Base-by-base conservation (phyloP, 2,797 vertebrate species). In the Anabacerthia variegaticeps region DNA sequence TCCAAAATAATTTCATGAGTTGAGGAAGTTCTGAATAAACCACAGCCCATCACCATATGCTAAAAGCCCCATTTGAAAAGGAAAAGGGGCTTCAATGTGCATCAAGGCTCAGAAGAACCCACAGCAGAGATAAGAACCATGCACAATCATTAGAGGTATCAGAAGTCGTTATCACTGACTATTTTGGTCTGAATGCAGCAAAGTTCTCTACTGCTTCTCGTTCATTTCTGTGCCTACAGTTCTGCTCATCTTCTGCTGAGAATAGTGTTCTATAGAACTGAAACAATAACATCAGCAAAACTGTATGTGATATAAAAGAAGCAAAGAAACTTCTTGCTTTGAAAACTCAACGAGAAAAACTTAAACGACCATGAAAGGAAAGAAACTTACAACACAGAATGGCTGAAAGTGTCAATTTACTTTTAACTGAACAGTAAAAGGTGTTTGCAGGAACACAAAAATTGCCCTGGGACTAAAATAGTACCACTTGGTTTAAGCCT, bases 371-470 rank as follows among this genome's bases (percentile, higher is more conserved):
- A 34, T 43, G 66, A 77, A 86, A 95, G 83, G 55, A 69, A 93
- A 87, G 12, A 83, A 85, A 80, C 46, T 79, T 92, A 74, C 37
- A 88, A 58, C 41, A 83, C 43, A 92, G 41, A 89, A 81, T 41
- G 48, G 16, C 69, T 89, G 54, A 52, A 91, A 92, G 85, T 92
- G 93, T 94, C 94, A 95, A 67, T 94, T 96, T 85, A 73, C 90
- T 92, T 96, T 95, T 92, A 96, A 81, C 85, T 37, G 92, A 96
- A 83, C 17, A 89, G 58, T 81, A 80, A 86, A 90, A 94, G 83
- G 84, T 95, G 59, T 92, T 94, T 95, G 86, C 79, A 96, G 81
- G 68, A 95, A 78, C 51, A 93, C 71, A 79, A 92, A 97, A 96
- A 95, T 94, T 94, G 71, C 55, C 54, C 41, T 78, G 79, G 58